phyloP scores from a whole-genome alignment of 2,113 vertebrate genomes.

The Mus musculus region GRCm39 chr5:120398001-120398500 shows the following conservation, averaged over 20 bases:
- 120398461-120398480: not conserved
- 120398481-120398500: slow-evolving; percentile 11
- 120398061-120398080: rapidly evolving
- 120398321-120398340: too few relatives aligned
- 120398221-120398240: too few relatives aligned
- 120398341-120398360: rapidly evolving
- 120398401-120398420: not conserved
- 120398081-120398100: rapidly evolving
- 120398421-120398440: not conserved
- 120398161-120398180: too few relatives aligned
- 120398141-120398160: not conserved
- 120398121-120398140: rapidly evolving
- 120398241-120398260: too few relatives aligned
- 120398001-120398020: not conserved
- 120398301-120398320: too few relatives aligned
- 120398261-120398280: too few relatives aligned
- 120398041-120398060: not conserved
- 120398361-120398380: rapidly evolving
- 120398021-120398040: not conserved
- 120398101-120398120: rapidly evolving
- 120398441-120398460: not conserved
- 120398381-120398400: not conserved
- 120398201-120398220: too few relatives aligned
- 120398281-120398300: too few relatives aligned
- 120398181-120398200: too few relatives aligned